These are phyloP conservation scores for Borostomias antarcticus DNA, from an alignment of 2,797 vertebrate species.

Conservation along the genomic window DNA sequence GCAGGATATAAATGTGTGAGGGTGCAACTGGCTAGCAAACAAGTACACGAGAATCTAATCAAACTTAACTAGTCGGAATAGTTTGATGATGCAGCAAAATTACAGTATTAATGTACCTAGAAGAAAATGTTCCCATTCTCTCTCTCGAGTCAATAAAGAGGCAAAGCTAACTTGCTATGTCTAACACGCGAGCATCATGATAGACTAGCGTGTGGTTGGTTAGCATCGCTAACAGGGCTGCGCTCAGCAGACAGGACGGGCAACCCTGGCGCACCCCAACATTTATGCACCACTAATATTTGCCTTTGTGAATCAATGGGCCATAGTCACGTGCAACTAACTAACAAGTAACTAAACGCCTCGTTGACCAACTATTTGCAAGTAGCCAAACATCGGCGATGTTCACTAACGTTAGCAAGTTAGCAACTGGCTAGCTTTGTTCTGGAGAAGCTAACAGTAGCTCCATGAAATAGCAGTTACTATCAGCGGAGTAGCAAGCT, in stretches of 20 bases:
- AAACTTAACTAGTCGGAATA: not conserved
- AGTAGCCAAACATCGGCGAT: not conserved
- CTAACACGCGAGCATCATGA: not conserved
- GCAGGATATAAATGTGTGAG: not conserved
- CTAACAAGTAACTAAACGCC: not conserved
- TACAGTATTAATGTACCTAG: not conserved
- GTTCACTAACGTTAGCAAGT: not conserved
- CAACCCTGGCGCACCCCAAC: slow-evolving; percentile 30
- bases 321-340: not conserved
- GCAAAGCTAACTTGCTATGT: not conserved
- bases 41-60: not conserved
- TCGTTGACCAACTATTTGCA: not conserved
- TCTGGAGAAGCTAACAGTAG: not conserved
- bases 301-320: not conserved
- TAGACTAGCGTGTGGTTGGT: slow-evolving; percentile 28
- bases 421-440: not conserved
- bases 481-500: not conserved
- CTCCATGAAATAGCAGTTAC: no score
- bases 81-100: not conserved
- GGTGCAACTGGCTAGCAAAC: not conserved
- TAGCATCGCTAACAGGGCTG: slow-evolving; percentile 11
- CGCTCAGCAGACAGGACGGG: slow-evolving; percentile 16
- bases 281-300: slow-evolving; percentile 17
- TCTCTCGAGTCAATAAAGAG: no score
- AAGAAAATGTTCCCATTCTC: no score